Conservation (phyloP, 2,888 invertebrate species). For the Heterodera filipjevi region DNA sequence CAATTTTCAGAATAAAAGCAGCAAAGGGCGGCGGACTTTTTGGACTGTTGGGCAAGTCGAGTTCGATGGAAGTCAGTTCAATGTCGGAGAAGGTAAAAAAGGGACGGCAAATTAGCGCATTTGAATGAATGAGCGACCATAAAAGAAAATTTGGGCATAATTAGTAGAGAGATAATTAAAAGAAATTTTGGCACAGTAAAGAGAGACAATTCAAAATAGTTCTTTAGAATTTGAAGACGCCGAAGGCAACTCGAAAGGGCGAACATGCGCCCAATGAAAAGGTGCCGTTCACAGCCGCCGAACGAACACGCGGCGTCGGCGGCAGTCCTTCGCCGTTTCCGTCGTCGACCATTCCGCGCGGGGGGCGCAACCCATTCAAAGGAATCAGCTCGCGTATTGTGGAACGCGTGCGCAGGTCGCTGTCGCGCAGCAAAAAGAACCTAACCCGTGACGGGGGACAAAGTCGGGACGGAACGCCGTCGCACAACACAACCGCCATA, state of each 20-base stretch:
- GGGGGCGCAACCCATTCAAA: conserved; percentile 55
- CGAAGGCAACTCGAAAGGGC: not conserved
- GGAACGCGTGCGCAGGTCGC: conserved; percentile 56
- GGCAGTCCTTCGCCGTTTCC: conserved; percentile 22
- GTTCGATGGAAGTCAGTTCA: conserved; percentile 24
- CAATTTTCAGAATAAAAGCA: conserved; percentile 6
- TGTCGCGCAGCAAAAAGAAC: conserved; percentile 75
- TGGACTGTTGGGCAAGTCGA: conserved; percentile 17
- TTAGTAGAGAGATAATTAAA: no score
- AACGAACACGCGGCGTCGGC: not conserved
- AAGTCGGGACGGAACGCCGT: conserved; percentile 45
- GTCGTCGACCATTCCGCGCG: conserved; percentile 45
- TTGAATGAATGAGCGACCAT: not conserved
- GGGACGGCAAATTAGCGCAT: not conserved
- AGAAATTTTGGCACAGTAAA: no score
- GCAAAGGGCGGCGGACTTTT: conserved; percentile 11
- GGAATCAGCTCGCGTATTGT: conserved; percentile 55
- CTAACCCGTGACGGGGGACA: conserved; percentile 39
- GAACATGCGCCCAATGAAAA: not conserved
- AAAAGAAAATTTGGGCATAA: no score
- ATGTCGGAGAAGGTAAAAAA: conserved; percentile 4
- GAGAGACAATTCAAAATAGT: not conserved
- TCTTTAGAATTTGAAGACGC: conserved; percentile 15
- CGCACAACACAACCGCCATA: conserved; percentile 17
- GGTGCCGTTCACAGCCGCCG: not conserved